Evolutionary conservation across 2,113 vertebrate genomes (phyloP), one percentile per base, ranked within the genome.

Genomic region (Phycodurus eques): DNA sequence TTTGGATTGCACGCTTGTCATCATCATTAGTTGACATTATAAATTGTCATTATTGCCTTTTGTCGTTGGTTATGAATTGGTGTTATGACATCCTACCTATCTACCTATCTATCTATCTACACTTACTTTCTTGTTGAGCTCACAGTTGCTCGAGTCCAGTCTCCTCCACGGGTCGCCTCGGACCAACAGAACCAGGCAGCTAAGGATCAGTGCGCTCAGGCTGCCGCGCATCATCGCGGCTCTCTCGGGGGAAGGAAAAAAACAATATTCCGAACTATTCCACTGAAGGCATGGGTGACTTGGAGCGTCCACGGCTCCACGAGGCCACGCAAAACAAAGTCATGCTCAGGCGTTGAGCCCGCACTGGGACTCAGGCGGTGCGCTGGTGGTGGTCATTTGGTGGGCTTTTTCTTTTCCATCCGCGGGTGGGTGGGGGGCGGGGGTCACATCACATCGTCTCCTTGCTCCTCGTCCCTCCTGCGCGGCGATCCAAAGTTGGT

Each of bases 41-140:
- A 39, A 39, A 39, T 39, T 39, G 35, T 39, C 35, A 39, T 39
- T 3, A 39, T 39, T 39, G 35, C 35, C 4, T 27, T 27, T 27
- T 27, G 27, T 27, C 27, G 27, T 27, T 27, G 35, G 35, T 39
- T 3, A 39, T 39, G 35, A 39, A 39, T 39, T 39, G 35, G 35
- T 39, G 2, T 39, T 3, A 6, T 39, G 35, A 39, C 35, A 39
- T 39, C 9, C 57, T 6, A 33, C 33, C 57, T 14, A 33, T 13
- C 57, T 6, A 33, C 33, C 57, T 14, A 42, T 46, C 19, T 20
- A 62, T 39, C 33, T 17, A 22, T 63, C 61, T 20, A 27, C 12
- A 82, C 88, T 92, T 89, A 94, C 93, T 85, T 92, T 91, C 75
- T 67, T 89, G 85, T 91, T 83, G 4, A 93, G 84, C 74, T 94